Evolutionary conservation across 2,888 invertebrate species (phyloP).

Genomic region (Liodrosophila aerea): DNA sequence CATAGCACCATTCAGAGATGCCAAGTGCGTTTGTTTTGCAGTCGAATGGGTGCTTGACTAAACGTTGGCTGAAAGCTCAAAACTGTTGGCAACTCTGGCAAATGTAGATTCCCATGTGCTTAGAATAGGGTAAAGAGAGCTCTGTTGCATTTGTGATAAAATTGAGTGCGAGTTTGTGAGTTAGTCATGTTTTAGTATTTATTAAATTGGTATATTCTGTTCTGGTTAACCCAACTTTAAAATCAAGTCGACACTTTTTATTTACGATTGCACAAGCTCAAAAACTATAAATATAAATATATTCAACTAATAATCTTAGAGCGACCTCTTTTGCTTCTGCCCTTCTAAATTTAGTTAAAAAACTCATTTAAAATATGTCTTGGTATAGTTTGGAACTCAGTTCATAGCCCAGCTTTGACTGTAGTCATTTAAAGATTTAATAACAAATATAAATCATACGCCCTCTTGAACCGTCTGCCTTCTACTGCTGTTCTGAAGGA

Average conservation of each 20-base stretch:
- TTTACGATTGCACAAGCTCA: too few species aligned
- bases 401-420: conserved; percentile 13
- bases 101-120: conserved; percentile 8
- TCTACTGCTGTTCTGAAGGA: conserved; percentile 15
- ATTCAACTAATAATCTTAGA: conserved; percentile 7
- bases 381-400: background rate
- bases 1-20: conserved; percentile 46
- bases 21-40: conserved; percentile 64
- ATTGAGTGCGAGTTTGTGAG: background rate
- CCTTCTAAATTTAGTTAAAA: conserved; percentile 41
- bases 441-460: conserved; percentile 72
- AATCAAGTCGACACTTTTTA: too few species aligned
- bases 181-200: too few species aligned
- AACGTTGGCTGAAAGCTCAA: conserved; percentile 35
- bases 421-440: conserved; percentile 60
- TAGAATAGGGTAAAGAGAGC: conserved; percentile 9
- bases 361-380: conserved; percentile 44
- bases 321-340: conserved; percentile 14
- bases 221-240: too few species aligned
- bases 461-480: conserved; percentile 41
- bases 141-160: background rate
- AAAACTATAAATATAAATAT: conserved; percentile 1
- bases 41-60: conserved; percentile 44
- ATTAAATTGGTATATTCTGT: too few species aligned
- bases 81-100: conserved; percentile 23